These are phyloP conservation scores for Sarcophaga variegata DNA, from an alignment of 2,888 invertebrate genomes.

Conservation along the genomic window DNA sequence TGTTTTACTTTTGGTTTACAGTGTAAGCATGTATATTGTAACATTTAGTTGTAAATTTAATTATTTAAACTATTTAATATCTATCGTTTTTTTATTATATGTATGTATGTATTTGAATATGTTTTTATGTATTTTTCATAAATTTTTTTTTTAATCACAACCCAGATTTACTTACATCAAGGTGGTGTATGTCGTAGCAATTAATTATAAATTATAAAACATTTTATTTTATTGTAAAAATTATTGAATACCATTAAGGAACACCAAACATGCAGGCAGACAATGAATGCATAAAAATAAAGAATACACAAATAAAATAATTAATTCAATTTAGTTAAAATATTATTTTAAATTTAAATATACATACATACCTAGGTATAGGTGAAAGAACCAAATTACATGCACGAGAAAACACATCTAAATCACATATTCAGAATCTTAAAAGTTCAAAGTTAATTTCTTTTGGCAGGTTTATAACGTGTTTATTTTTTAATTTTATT, in stretches of 20 bases:
- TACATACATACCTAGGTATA: not conserved
- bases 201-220: not conserved
- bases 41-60: no score
- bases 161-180: conserved; percentile 66
- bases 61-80: not conserved
- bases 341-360: not conserved
- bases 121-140: not conserved
- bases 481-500: no score
- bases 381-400: not conserved
- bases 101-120: no score
- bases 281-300: not conserved
- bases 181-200: conserved; percentile 20
- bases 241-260: not conserved
- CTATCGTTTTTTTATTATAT: not conserved
- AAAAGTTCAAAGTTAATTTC: no score
- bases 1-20: no score
- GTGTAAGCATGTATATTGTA: no score
- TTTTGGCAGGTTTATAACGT: no score
- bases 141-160: conserved; percentile 60
- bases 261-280: conserved; percentile 13
- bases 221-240: not conserved
- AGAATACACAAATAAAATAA: not conserved
- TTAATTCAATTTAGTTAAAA: not conserved
- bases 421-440: not conserved
- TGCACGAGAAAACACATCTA: not conserved